Conservation (phyloP, 2,888 invertebrate genomes). For the Brassicogethes aeneus region DNA sequence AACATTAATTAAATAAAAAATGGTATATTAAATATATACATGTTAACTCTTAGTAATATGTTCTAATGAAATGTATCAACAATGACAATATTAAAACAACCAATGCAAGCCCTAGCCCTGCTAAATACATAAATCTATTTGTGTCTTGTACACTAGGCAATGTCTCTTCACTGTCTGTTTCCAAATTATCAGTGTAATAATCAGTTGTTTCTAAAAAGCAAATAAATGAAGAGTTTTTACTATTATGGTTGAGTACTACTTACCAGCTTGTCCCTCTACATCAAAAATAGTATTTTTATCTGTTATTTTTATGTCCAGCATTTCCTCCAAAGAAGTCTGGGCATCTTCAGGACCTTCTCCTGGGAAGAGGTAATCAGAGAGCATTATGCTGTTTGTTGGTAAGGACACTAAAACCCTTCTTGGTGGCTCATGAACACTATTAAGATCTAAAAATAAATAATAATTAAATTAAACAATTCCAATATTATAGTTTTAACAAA, state of each 20-base stretch:
- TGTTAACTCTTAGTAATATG: no score
- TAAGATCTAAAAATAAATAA: constrained; percentile 48
- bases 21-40: no score
- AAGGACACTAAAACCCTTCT: constrained; percentile 74
- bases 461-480: no score
- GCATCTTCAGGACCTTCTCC: constrained; percentile 82
- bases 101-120: constrained; percentile 54
- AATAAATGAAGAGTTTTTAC: constrained; percentile 1
- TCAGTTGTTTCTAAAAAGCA: constrained; percentile 19
- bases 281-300: constrained; percentile 53
- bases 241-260: no score
- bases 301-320: constrained; percentile 67
- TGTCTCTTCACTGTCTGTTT: constrained; percentile 43
- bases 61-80: constrained; percentile 51
- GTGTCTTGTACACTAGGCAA: constrained; percentile 46
- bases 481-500: no score
- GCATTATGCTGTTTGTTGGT: constrained; percentile 52
- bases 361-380: constrained; percentile 87
- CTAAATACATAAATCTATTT: constrained; percentile 51
- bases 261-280: constrained; percentile 71
- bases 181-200: constrained; percentile 37
- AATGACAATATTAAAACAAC: constrained; percentile 55
- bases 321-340: constrained; percentile 68
- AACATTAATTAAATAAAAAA: no score
- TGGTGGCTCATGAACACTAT: constrained; percentile 83